These are phyloP conservation scores for Asobara japonica DNA, from an alignment of 1,140 invertebrate species.

Conservation along the genomic window DNA sequence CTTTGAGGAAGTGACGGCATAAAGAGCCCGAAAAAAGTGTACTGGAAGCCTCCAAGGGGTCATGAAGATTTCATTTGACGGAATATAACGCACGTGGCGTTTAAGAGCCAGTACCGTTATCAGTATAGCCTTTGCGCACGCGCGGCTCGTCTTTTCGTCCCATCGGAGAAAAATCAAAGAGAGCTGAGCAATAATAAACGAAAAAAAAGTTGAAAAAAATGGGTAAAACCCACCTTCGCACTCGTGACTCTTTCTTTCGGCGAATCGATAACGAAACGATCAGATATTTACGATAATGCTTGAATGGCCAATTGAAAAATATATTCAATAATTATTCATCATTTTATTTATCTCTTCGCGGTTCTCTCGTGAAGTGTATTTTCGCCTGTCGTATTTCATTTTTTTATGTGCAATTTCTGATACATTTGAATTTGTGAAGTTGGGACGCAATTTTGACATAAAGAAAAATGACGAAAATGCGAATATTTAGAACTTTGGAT, in stretches of 20 bases:
- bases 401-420: slow-evolving; percentile 3
- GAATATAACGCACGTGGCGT: slow-evolving; percentile 59
- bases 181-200: neutral
- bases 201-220: neutral
- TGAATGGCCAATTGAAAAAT: neutral
- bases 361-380: neutral
- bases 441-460: too few species aligned
- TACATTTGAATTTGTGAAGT: too few species aligned
- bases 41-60: slow-evolving; percentile 41
- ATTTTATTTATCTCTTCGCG: slow-evolving; percentile 18
- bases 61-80: slow-evolving; percentile 64
- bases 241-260: slow-evolving; percentile 11
- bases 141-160: slow-evolving; percentile 4
- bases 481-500: too few species aligned
- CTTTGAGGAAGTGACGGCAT: neutral
- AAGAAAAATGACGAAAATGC: too few species aligned
- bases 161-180: slow-evolving; percentile 7
- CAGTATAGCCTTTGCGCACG: slow-evolving; percentile 34
- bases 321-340: slow-evolving; percentile 16
- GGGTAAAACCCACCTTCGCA: neutral
- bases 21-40: too few species aligned
- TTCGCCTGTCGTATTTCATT: neutral
- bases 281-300: slow-evolving; percentile 10
- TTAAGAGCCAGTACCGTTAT: slow-evolving; percentile 65
- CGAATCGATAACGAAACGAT: slow-evolving; percentile 13